phyloP scores from a whole-genome alignment of 2,888 invertebrate genomes.

The Masnerella sp. region DNA sequence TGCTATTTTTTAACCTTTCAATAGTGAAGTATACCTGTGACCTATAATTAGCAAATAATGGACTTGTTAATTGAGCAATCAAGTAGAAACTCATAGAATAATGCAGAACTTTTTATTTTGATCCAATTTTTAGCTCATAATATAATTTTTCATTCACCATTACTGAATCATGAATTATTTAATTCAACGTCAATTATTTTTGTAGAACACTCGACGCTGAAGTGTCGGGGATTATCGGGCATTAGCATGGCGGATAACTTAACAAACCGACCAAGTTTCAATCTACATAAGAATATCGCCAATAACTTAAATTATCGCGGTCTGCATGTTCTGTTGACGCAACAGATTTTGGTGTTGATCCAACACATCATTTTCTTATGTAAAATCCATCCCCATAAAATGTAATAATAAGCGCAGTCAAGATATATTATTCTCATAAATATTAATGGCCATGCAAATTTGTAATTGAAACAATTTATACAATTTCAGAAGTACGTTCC shows the following conservation, averaged over 20 bases:
- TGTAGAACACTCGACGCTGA: not conserved
- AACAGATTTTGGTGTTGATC: slow-evolving; percentile 19
- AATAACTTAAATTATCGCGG: slow-evolving; percentile 16
- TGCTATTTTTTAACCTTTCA: not conserved
- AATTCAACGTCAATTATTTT: not conserved
- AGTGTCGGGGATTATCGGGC: not conserved
- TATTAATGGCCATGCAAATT: slow-evolving; percentile 38
- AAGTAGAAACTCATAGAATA: no score
- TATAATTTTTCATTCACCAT: not conserved
- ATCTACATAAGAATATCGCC: slow-evolving; percentile 11
- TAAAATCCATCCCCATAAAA: slow-evolving; percentile 30
- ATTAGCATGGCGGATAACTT: slow-evolving; percentile 11
- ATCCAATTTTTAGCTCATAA: no score
- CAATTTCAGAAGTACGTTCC: slow-evolving; percentile 21
- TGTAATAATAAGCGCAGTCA: slow-evolving; percentile 28
- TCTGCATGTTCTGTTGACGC: slow-evolving; percentile 8
- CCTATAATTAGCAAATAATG: no score
- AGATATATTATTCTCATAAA: slow-evolving; percentile 32
- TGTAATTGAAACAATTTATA: slow-evolving; percentile 37
- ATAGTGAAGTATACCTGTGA: not conserved
- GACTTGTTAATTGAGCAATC: no score
- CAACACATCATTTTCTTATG: slow-evolving; percentile 34
- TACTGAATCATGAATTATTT: not conserved
- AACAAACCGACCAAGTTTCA: not conserved
- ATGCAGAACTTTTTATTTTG: no score